Conservation (phyloP, 35 echinoderm and acorn worm genomes). For the Eucidaris tribuloides region DNA sequence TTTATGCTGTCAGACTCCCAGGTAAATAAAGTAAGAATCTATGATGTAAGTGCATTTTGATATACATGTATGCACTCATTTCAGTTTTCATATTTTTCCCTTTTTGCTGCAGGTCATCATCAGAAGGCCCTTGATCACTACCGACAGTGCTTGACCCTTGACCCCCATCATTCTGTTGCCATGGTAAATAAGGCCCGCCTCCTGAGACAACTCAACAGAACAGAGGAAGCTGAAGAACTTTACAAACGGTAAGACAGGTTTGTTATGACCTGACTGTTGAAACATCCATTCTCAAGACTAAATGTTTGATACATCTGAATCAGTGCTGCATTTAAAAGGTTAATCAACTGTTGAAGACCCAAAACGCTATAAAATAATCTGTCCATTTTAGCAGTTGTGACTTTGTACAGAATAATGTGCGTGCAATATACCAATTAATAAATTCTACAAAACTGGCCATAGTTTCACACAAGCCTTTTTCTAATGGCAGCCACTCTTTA, state of each 20-base stretch:
- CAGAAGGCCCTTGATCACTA: slow-evolving; percentile 50
- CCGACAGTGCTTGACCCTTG: slow-evolving; percentile 33
- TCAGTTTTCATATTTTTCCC: neutral
- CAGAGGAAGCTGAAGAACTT: slow-evolving; percentile 38
- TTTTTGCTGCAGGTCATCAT: slow-evolving; percentile 2
- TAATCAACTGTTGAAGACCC: neutral
- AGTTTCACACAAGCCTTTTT: too few relatives aligned
- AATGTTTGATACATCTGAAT: neutral
- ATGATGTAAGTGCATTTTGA: too few relatives aligned
- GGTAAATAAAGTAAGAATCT: too few relatives aligned
- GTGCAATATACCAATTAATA: neutral
- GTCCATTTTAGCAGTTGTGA: neutral
- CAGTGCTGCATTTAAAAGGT: neutral
- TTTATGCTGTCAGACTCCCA: too few relatives aligned
- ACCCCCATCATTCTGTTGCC: slow-evolving; percentile 28
- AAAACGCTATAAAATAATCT: neutral
- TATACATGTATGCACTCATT: too few relatives aligned
- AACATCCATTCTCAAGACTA: neutral
- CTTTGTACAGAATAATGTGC: neutral
- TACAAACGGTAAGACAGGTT: slow-evolving; percentile 42
- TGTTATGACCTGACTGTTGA: neutral
- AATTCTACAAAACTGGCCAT: too few relatives aligned
- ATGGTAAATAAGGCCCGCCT: slow-evolving; percentile 46
- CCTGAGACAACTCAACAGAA: slow-evolving; percentile 35
- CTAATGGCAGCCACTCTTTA: too few relatives aligned